Conservation (phyloP, 2,113 vertebrate genomes). For the Peromyscus leucopus region DNA sequence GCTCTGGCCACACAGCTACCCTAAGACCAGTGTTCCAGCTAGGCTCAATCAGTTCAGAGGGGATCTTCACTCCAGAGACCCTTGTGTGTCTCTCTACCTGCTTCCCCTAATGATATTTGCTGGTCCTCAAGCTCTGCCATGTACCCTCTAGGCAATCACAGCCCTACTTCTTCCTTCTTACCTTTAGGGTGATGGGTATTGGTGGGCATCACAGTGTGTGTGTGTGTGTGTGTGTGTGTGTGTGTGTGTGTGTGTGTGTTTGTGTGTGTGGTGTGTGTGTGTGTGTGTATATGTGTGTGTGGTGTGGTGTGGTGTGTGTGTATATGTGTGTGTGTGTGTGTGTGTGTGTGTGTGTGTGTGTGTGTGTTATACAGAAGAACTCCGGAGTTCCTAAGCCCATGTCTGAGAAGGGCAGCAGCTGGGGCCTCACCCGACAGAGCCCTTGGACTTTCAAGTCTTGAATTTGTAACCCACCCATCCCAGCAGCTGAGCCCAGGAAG, state of each 20-base stretch:
- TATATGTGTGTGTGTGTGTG: neutral
- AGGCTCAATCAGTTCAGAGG: neutral
- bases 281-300: neutral
- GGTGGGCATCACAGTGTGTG: neutral
- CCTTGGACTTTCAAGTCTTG: neutral
- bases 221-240: neutral
- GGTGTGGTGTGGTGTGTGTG: neutral
- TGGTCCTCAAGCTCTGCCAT: neutral
- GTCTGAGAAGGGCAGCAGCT: neutral
- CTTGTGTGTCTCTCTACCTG: neutral
- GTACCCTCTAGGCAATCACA: no score
- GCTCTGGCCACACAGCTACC: neutral
- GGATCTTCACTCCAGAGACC: neutral
- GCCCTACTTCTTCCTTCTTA: neutral
- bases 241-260: neutral
- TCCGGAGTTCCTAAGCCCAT: neutral
- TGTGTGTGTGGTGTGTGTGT: neutral
- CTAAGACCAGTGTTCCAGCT: no score
- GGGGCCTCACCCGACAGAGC: neutral
- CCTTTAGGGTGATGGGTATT: no score
- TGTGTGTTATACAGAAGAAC: neutral
- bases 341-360: neutral
- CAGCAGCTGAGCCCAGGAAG: fast-evolving
- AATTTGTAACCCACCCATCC: neutral
- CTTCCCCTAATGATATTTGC: neutral